phyloP scores from a whole-genome alignment of 2,888 invertebrate species.

The Chrysopilus asiliformis region DNA sequence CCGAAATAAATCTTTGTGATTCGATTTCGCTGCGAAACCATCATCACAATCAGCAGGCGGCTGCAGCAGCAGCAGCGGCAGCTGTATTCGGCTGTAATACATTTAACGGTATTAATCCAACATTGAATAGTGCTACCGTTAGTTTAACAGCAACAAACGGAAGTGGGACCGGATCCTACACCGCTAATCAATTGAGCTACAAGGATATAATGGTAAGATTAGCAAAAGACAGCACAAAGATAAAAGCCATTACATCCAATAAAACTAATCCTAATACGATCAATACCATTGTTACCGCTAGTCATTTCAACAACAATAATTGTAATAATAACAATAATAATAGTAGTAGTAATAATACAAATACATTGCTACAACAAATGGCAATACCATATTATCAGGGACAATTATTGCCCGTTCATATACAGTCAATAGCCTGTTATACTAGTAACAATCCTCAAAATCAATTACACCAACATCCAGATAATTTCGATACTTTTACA shows the following conservation, averaged over 20 bases:
- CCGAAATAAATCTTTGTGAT: slow-evolving; percentile 23
- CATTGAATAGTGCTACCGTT: neutral
- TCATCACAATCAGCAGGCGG: slow-evolving; percentile 19
- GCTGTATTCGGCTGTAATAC: slow-evolving; percentile 7
- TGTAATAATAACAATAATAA: too few species aligned
- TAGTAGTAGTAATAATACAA: neutral
- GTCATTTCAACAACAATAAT: too few species aligned
- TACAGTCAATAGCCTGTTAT: slow-evolving; percentile 1
- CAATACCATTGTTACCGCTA: too few species aligned
- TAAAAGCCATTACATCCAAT: too few species aligned
- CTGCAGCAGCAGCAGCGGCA: slow-evolving; percentile 9
- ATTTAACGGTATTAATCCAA: slow-evolving; percentile 6
- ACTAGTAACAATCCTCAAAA: slow-evolving; percentile 1
- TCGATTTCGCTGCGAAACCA: slow-evolving; percentile 21
- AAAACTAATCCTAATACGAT: too few species aligned
- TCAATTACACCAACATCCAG: neutral
- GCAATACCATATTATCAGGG: neutral
- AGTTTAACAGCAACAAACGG: slow-evolving; percentile 2
- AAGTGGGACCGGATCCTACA: too few species aligned
- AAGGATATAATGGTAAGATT: slow-evolving; percentile 18
- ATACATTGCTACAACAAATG: neutral
- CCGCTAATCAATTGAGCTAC: slow-evolving; percentile 11
- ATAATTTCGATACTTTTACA: too few species aligned
- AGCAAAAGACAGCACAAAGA: too few species aligned
- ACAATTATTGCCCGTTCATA: too few species aligned